phyloP scores from a whole-genome alignment of 2,797 vertebrate species.

The Erpetoichthys calabaricus region DNA sequence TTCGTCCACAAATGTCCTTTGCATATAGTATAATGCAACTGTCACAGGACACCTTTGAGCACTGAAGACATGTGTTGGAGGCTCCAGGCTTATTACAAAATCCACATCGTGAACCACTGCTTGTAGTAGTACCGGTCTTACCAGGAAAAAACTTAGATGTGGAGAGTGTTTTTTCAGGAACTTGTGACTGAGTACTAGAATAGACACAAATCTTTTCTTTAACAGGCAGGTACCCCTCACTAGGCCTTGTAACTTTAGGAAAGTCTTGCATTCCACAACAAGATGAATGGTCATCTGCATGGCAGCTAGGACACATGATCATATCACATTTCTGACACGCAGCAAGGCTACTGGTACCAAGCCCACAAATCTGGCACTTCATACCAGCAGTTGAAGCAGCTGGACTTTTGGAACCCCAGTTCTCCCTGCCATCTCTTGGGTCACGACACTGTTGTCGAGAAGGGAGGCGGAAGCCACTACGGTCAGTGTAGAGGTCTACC shows the following conservation, averaged over 20 bases:
- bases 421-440: conserved; percentile 45
- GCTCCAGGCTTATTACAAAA: conserved; percentile 89
- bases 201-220: conserved; percentile 64
- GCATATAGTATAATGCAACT: conserved; percentile 77
- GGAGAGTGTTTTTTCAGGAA: conserved; percentile 52
- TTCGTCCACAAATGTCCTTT: conserved; percentile 83
- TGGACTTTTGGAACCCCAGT: conserved; percentile 50
- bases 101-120: conserved; percentile 59
- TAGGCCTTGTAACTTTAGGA: conserved; percentile 46
- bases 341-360: conserved; percentile 52
- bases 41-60: conserved; percentile 94
- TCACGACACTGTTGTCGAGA: conserved; percentile 52
- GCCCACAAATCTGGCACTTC: conserved; percentile 79
- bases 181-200: conserved; percentile 45
- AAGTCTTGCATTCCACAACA: conserved; percentile 60
- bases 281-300: conserved; percentile 51
- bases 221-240: conserved; percentile 54
- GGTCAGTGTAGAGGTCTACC: conserved; percentile 85
- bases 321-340: conserved; percentile 69
- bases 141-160: conserved; percentile 51
- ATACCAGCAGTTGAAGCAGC: conserved; percentile 22
- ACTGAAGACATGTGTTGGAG: conserved; percentile 86
- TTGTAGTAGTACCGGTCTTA: conserved; percentile 30
- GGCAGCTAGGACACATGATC: conserved; percentile 68
- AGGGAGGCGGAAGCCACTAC: conserved; percentile 49